Conservation (phyloP, 2,113 vertebrate genomes). For the Podiceps cristatus region DNA sequence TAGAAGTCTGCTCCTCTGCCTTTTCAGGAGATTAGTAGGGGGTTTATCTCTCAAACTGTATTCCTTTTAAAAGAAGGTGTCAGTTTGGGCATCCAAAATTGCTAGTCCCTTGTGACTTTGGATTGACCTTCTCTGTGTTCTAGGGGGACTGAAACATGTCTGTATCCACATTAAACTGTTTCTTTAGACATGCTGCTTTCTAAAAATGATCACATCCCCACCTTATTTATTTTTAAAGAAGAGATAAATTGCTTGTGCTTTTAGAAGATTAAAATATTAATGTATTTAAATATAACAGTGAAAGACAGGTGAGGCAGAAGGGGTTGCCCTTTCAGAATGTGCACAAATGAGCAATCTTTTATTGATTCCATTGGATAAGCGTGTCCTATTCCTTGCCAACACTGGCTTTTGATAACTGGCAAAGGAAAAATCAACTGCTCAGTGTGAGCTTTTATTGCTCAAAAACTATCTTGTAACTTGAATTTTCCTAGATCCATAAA, state of each 20-base stretch:
- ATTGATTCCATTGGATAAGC: neutral
- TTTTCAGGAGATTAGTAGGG: neutral
- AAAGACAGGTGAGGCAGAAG: neutral
- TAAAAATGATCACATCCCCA: neutral
- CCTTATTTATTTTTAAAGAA: constrained; percentile 64
- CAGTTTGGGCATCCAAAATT: neutral
- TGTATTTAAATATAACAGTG: constrained; percentile 9
- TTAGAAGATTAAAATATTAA: constrained; percentile 56
- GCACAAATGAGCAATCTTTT: neutral
- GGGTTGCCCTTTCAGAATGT: neutral
- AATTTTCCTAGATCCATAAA: neutral
- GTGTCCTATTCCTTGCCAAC: neutral
- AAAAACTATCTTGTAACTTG: neutral
- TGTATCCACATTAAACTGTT: neutral
- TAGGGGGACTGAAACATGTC: neutral
- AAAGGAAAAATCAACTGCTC: neutral
- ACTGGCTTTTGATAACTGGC: neutral
- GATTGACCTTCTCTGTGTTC: neutral
- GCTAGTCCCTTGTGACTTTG: neutral
- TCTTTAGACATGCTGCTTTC: neutral
- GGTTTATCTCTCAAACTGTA: neutral
- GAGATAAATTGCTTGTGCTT: constrained; percentile 42
- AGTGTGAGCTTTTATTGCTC: neutral
- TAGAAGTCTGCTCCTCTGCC: neutral
- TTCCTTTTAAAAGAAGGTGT: neutral